phyloP scores from a whole-genome alignment of 2,888 invertebrate genomes.

The Drosophila crucigera region DNA sequence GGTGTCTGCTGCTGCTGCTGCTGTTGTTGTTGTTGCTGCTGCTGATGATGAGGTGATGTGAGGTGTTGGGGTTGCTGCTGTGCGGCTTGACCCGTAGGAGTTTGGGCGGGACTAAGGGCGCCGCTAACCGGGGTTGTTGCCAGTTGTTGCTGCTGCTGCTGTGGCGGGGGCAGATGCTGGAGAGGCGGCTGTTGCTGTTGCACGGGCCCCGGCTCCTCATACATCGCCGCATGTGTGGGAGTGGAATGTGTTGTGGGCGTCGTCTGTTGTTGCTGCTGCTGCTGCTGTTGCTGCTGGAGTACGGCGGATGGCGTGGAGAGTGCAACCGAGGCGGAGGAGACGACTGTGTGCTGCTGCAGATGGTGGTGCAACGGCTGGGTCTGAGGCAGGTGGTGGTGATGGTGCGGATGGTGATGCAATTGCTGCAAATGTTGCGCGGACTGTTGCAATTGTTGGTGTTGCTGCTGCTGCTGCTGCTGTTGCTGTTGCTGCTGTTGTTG shows the following conservation, averaged over 20 bases:
- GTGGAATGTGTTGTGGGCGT: slow-evolving; percentile 86
- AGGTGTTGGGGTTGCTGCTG: slow-evolving; percentile 76
- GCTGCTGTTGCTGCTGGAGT: slow-evolving; percentile 63
- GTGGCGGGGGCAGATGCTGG: slow-evolving; percentile 73
- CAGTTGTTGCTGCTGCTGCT: slow-evolving; percentile 79
- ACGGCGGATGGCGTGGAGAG: slow-evolving; percentile 69
- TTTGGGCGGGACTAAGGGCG: slow-evolving; percentile 82
- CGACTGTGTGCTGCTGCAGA: slow-evolving; percentile 67
- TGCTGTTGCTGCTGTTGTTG: slow-evolving; percentile 60
- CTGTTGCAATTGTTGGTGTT: slow-evolving; percentile 84
- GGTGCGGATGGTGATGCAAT: slow-evolving; percentile 86
- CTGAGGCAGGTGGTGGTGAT: slow-evolving; percentile 86
- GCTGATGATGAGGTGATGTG: slow-evolving; percentile 81
- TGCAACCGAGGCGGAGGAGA: slow-evolving; percentile 67
- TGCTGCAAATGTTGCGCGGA: slow-evolving; percentile 86
- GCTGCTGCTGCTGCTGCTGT: slow-evolving; percentile 76
- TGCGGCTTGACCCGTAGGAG: slow-evolving; percentile 76
- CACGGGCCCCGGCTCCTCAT: slow-evolving; percentile 85
- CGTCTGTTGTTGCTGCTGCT: slow-evolving; percentile 83
- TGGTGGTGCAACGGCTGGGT: slow-evolving; percentile 85
- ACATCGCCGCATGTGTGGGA: slow-evolving; percentile 87
- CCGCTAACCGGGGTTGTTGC: slow-evolving; percentile 81
- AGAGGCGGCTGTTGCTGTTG: slow-evolving; percentile 74
- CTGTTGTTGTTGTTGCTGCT: slow-evolving; percentile 76
- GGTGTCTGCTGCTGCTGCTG: slow-evolving; percentile 69